These are phyloP conservation scores for Helogale parvula DNA, from an alignment of 2,113 vertebrate genomes.

Conservation along the genomic window DNA sequence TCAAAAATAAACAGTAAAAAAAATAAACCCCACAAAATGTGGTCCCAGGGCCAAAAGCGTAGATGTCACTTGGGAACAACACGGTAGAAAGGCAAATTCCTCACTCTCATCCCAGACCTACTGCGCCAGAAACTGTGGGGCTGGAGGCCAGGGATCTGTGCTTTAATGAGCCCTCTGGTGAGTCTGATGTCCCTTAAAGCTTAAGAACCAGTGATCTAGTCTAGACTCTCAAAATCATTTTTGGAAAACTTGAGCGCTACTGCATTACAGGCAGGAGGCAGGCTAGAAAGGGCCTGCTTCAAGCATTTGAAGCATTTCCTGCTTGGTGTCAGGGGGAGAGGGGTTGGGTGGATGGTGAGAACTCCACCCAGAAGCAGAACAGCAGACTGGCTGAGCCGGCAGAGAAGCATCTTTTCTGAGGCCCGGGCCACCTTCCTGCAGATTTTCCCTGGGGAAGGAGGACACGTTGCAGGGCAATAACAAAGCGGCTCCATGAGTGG, in stretches of 20 bases:
- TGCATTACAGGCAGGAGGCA: not conserved
- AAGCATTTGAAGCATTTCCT: not conserved
- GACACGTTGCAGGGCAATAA: not conserved
- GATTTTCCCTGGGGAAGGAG: not conserved
- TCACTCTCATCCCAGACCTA: accelerated
- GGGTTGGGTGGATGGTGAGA: not conserved
- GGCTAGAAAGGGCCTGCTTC: not conserved
- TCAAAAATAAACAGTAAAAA: no score
- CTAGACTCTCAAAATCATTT: not conserved
- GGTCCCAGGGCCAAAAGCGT: no score
- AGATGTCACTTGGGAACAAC: not conserved
- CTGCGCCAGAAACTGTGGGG: not conserved
- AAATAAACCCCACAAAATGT: not conserved
- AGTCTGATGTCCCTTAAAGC: not conserved
- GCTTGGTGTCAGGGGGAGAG: no score
- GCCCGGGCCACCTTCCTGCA: not conserved
- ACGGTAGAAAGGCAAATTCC: not conserved
- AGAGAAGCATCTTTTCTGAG: not conserved
- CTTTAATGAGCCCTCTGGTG: not conserved
- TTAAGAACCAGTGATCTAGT: not conserved
- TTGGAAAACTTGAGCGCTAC: not conserved
- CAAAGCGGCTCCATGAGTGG: not conserved
- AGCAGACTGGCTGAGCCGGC: not conserved
- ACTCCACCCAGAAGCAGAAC: not conserved
- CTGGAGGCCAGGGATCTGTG: no score